Percentiles rank a stretch among this genome's conserved stretches.
Conservation (phyloP, 2,888 invertebrate genomes). For the Lochmaea capreae region DNA sequence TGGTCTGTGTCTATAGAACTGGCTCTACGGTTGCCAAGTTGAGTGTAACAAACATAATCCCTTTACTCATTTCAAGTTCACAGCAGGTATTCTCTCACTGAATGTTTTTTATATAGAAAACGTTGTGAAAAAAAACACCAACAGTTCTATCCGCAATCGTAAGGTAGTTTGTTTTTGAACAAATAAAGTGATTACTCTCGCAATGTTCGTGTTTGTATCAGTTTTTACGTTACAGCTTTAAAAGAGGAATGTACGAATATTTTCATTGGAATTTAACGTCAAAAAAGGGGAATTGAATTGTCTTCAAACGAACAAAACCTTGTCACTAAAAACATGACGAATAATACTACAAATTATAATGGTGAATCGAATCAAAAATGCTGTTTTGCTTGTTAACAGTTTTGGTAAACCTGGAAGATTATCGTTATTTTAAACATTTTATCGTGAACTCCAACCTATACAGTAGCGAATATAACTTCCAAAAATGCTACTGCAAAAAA, state of each 20-base stretch:
- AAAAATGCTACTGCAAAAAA: no score
- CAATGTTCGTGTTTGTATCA: background rate
- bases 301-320: no score
- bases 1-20: constrained; percentile 13
- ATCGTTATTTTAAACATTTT: no score
- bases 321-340: no score
- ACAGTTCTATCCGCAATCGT: background rate
- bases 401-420: no score
- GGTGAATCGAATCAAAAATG: no score
- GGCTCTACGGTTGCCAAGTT: constrained; percentile 11
- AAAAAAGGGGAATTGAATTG: no score
- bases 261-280: no score
- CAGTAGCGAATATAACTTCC: no score
- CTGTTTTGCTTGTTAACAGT: no score
- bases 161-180: background rate
- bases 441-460: no score
- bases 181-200: background rate
- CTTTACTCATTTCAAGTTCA: background rate
- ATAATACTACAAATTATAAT: no score
- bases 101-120: background rate
- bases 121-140: background rate
- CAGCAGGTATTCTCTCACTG: background rate
- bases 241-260: background rate
- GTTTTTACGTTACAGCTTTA: background rate
- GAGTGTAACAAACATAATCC: constrained; percentile 4